Conservation (phyloP, 2,888 invertebrate genomes). For the Junonia oenone region DNA sequence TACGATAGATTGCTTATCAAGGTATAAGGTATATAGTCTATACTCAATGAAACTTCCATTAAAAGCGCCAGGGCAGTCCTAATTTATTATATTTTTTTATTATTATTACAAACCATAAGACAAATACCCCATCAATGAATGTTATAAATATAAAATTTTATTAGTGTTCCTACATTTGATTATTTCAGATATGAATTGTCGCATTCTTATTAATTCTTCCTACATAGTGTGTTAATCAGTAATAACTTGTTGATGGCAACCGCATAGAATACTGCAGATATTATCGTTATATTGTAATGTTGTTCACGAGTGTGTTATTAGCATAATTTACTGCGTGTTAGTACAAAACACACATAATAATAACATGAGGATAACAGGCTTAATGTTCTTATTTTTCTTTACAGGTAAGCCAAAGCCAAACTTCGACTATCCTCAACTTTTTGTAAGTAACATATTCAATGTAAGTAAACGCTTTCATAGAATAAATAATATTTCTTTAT, state of each 20-base stretch:
- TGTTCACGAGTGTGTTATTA: not conserved
- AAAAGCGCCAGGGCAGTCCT: too few relatives aligned
- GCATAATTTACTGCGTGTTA: not conserved
- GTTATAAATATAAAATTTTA: not conserved
- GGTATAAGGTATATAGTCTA: too few relatives aligned
- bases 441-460: not conserved
- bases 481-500: too few relatives aligned
- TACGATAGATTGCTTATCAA: too few relatives aligned
- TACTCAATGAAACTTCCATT: too few relatives aligned
- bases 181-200: not conserved
- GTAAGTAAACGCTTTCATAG: not conserved
- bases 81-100: too few relatives aligned
- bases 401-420: slow-evolving; percentile 27
- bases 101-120: too few relatives aligned
- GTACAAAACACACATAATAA: not conserved
- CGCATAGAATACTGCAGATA: not conserved
- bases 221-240: not conserved
- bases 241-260: not conserved
- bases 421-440: not conserved
- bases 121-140: not conserved
- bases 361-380: not conserved
- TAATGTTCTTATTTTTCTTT: slow-evolving; percentile 11
- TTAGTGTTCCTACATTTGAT: too few relatives aligned
- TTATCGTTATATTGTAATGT: not conserved
- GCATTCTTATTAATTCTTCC: not conserved